A percentile compares a stretch with the other conserved stretches of the same genome.
phyloP scores from a whole-genome alignment of 2,888 invertebrate species.

The Seira ritae region DNA sequence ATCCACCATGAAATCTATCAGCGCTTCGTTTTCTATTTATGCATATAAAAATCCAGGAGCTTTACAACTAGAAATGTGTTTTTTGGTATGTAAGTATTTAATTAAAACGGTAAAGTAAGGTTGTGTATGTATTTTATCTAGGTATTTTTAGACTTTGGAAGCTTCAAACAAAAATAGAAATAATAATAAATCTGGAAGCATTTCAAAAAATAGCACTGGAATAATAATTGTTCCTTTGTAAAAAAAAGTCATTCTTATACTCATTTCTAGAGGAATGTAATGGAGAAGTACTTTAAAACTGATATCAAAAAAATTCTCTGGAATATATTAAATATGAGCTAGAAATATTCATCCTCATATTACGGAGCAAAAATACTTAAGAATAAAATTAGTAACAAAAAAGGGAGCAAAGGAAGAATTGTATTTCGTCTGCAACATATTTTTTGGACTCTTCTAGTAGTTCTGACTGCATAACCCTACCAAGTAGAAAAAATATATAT shows the following conservation, averaged over 20 bases:
- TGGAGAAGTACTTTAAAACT: constrained; percentile 5
- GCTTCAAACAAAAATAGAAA: too few relatives aligned
- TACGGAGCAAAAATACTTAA: constrained; percentile 13
- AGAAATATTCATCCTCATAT: neutral
- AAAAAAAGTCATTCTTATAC: neutral
- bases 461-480: neutral
- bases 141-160: too few relatives aligned
- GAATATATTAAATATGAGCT: neutral
- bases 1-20: neutral
- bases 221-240: neutral
- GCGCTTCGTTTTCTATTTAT: neutral
- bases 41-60: too few relatives aligned
- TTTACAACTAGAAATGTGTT: too few relatives aligned
- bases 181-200: constrained; percentile 6
- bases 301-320: neutral
- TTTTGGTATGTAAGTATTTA: neutral
- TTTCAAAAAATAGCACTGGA: constrained; percentile 1
- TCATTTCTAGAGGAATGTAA: neutral
- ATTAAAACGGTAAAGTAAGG: too few relatives aligned
- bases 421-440: constrained; percentile 10
- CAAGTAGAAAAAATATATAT: neutral
- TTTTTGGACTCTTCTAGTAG: neutral
- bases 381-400: constrained; percentile 14
- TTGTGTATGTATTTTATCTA: too few relatives aligned
- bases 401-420: neutral